A percentile compares a stretch with the other conserved stretches of the same genome.
Evolutionary conservation across 2,113 vertebrate genomes (phyloP).

Genomic region (Toxostoma redivivum): DNA sequence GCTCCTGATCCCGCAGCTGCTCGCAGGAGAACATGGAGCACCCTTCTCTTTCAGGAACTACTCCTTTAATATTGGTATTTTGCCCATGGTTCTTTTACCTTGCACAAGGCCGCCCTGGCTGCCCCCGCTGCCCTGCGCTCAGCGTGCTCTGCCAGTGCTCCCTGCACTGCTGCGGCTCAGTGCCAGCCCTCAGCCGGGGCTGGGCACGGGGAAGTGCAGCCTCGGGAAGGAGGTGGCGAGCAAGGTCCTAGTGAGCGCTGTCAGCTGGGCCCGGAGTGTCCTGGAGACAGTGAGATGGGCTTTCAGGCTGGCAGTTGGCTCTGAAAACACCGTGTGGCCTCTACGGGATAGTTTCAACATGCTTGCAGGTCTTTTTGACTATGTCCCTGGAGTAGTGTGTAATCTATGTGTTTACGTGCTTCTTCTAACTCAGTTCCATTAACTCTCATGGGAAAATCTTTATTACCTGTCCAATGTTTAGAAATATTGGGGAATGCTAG

Average conservation of each 20-base stretch:
- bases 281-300: neutral
- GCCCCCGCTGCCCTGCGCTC: neutral
- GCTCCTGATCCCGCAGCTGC: neutral
- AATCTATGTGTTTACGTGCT: neutral
- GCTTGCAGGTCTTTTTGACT: neutral
- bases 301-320: fast-evolving
- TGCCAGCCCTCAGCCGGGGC: fast-evolving
- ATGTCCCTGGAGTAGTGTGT: neutral
- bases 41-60: fast-evolving
- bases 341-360: no score
- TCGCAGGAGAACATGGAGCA: fast-evolving
- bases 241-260: fast-evolving
- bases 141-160: no score
- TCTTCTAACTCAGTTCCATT: neutral
- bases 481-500: neutral
- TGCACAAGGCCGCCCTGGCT: neutral
- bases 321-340: neutral
- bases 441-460: neutral
- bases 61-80: neutral
- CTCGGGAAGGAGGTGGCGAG: neutral
- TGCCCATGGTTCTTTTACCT: neutral
- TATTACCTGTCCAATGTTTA: neutral
- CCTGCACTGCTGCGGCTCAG: neutral
- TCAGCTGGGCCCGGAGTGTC: neutral
- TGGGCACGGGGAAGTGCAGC: neutral